Evolutionary conservation across 2,888 invertebrate genomes (phyloP), one percentile per base, ranked within the genome.

Genomic region (Drosophila lacicola): DNA sequence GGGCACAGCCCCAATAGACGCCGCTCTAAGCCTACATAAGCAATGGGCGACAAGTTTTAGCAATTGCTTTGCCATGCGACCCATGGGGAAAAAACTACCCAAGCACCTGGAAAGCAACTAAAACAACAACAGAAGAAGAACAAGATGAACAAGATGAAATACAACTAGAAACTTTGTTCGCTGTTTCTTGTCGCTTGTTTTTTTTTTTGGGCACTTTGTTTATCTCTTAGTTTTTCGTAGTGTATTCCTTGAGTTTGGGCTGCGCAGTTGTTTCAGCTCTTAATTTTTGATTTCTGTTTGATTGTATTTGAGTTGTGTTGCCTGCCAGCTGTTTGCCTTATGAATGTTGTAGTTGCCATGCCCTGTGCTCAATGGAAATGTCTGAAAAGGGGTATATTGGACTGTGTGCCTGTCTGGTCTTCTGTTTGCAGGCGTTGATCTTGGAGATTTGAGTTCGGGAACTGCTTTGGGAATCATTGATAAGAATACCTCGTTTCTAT

Each of bases 241-340:
- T 45, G 33, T 50, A 11, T 14, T 63, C 29, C 47, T 66, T 57
- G 66, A 72, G 71, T 75, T 74, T 14, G 39, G 29, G 17, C 53
- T 65, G 25, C 25, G 14, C 50, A 73, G 60, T 87, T 71, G 50
- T 56, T 55, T 60, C 46, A 70, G 74, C 70, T 85, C 75, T 80
- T 88, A 83, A 88, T 83, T 83, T 86, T 71, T 54, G 72, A 86
- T 80, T 82, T 88, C 78, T 71, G 72, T 86, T 83, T 78, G 83
- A 74, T 71, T 86, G 70, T 82, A 61, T 83, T 88, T 85, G 80
- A 74, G 72, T 85, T 82, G 45, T 50, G 65, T 33, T 47, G 49
- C 47, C 56, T 62, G 62, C 64, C 50, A 46, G 63, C 68, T 68
- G 70, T 76, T 68, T 66, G 42, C 39, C 39, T 68, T 68, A 73